Evolutionary conservation across 2,888 invertebrate genomes (phyloP).

Genomic region (Gisinianus flammeolus): DNA sequence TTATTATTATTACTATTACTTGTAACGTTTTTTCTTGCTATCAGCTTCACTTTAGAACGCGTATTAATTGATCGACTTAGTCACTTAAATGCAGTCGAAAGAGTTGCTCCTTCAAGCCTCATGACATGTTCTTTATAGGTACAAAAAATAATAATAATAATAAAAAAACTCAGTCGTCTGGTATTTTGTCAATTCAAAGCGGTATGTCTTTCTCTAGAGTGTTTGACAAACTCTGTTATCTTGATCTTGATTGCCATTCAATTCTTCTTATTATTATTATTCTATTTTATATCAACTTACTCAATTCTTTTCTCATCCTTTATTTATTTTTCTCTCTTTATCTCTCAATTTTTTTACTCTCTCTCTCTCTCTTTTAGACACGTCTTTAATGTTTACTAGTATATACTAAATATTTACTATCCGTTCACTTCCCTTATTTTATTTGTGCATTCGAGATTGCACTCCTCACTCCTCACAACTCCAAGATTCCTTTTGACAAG

Average conservation of each 20-base stretch:
- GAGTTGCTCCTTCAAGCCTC: constrained; percentile 31
- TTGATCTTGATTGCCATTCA: neutral
- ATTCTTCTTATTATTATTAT: neutral
- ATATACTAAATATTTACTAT: no score
- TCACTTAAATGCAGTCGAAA: constrained; percentile 16
- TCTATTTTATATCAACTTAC: neutral
- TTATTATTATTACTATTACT: constrained; percentile 20
- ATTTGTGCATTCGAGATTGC: no score
- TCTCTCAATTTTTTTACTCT: neutral
- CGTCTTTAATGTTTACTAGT: no score
- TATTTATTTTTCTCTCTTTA: neutral
- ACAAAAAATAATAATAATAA: constrained; percentile 14
- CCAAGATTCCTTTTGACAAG: no score
- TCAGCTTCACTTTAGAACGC: constrained; percentile 13
- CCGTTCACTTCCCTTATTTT: no score
- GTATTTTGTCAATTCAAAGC: constrained; percentile 21
- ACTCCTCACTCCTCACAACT: no score
- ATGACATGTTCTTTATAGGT: constrained; percentile 4
- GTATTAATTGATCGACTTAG: constrained; percentile 19
- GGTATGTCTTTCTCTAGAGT: constrained; percentile 23
- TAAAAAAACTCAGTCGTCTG: constrained; percentile 15
- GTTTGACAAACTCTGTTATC: constrained; percentile 8
- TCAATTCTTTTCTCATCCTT: neutral
- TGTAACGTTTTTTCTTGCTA: constrained; percentile 14
- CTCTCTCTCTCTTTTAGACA: neutral